phyloP scores from a whole-genome alignment of 2,797 vertebrate genomes.

The Yasuhikotakia modesta region DNA sequence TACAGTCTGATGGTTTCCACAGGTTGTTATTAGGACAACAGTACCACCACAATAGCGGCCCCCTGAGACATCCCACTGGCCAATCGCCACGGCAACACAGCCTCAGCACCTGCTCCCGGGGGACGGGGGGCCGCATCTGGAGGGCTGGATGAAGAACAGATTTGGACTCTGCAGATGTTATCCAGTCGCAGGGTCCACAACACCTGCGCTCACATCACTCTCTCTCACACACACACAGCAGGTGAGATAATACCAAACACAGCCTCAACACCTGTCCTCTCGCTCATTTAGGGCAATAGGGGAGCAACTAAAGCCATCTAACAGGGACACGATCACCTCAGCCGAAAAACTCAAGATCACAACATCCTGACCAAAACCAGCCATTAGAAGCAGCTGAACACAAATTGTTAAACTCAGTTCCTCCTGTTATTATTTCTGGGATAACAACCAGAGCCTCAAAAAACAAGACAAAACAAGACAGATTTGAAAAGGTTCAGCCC shows the following conservation, averaged over 20 bases:
- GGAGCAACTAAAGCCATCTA: slow-evolving; percentile 29
- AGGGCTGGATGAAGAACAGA: slow-evolving; percentile 29
- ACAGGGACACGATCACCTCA: slow-evolving; percentile 25
- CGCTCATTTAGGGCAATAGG: slow-evolving; percentile 48
- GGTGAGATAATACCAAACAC: slow-evolving; percentile 18
- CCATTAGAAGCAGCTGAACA: slow-evolving; percentile 36
- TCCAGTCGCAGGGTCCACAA: slow-evolving; percentile 41
- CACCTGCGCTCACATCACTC: slow-evolving; percentile 47
- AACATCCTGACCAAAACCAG: slow-evolving; percentile 1
- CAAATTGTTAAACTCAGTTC: not conserved
- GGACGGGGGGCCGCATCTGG: slow-evolving; percentile 36
- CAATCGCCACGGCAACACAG: slow-evolving; percentile 19
- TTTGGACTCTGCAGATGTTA: slow-evolving; percentile 57
- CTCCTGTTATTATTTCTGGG: slow-evolving; percentile 15
- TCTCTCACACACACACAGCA: slow-evolving; percentile 26
- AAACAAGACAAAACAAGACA: not conserved
- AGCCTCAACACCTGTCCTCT: slow-evolving; percentile 37
- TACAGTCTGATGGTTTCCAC: slow-evolving; percentile 16
- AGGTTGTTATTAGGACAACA: slow-evolving; percentile 31
- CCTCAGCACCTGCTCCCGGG: slow-evolving; percentile 31
- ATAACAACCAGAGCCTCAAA: not conserved
- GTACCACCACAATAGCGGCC: slow-evolving; percentile 13
- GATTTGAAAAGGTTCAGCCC: slow-evolving; percentile 11
- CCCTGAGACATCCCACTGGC: slow-evolving; percentile 4
- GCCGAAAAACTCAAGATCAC: not conserved